These are phyloP conservation scores for Pollenia labialis DNA, from an alignment of 2,888 invertebrate species.

Conservation along the genomic window DNA sequence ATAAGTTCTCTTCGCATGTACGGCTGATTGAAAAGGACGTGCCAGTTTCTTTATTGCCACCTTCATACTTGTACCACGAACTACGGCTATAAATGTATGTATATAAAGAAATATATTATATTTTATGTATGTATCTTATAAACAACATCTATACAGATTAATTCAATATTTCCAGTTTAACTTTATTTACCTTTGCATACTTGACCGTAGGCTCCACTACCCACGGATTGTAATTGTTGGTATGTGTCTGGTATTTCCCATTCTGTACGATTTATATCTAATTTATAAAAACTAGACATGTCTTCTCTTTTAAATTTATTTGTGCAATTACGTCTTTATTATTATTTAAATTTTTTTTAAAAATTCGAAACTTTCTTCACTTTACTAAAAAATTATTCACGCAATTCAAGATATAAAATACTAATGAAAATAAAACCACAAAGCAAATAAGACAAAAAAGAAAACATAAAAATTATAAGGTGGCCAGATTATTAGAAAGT, in stretches of 20 bases:
- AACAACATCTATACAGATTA: conserved; percentile 24
- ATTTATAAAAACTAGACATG: conserved; percentile 90
- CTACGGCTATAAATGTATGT: conserved; percentile 74
- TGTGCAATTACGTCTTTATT: not conserved
- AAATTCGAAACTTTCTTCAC: conserved; percentile 4
- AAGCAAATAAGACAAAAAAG: conserved; percentile 74
- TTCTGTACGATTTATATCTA: conserved; percentile 98
- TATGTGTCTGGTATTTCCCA: conserved; percentile 98
- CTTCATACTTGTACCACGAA: conserved; percentile 78
- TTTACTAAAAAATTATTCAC: conserved; percentile 51
- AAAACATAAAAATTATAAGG: not conserved
- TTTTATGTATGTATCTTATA: conserved; percentile 37
- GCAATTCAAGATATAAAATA: conserved; percentile 64
- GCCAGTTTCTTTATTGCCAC: conserved; percentile 99
- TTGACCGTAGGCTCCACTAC: conserved; percentile 99
- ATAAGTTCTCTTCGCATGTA: conserved; percentile 99
- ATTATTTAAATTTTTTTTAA: conserved; percentile 7
- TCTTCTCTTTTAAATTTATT: conserved; percentile 17
- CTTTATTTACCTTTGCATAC: conserved; percentile 85
- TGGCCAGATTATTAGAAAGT: conserved; percentile 15
- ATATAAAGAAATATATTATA: conserved; percentile 10
- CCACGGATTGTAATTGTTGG: conserved; percentile 95
- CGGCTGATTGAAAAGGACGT: conserved; percentile 94
- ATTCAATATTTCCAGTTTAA: conserved; percentile 71
- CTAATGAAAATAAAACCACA: conserved; percentile 77